Evolutionary conservation across 2,113 vertebrate genomes (phyloP).

Genomic region (Coracopsis vasa): DNA sequence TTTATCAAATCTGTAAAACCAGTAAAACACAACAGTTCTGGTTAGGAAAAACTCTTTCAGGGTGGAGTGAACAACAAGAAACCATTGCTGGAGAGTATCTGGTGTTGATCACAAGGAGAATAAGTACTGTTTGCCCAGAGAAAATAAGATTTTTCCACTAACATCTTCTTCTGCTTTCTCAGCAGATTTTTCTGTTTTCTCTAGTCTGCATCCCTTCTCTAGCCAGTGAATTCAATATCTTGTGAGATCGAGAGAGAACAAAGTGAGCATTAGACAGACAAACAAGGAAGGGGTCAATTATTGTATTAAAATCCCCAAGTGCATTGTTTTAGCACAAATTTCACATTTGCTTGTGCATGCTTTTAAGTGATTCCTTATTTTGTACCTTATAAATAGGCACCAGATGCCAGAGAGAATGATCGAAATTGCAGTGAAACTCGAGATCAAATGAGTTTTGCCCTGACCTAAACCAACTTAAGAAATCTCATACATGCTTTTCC

Average conservation of each 20-base stretch:
- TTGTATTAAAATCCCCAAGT: constrained; percentile 57
- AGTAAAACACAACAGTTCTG: neutral
- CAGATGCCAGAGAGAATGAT: constrained; percentile 50
- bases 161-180: constrained; percentile 51
- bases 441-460: constrained; percentile 24
- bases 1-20: neutral
- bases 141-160: constrained; percentile 51
- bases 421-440: constrained; percentile 23
- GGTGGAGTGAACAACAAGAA: neutral
- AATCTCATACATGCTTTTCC: neutral
- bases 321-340: constrained; percentile 63
- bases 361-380: constrained; percentile 65
- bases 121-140: constrained; percentile 22
- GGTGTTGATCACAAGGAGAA: constrained; percentile 50
- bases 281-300: constrained; percentile 60
- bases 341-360: constrained; percentile 35
- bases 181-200: constrained; percentile 57
- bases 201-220: constrained; percentile 42
- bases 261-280: constrained; percentile 53
- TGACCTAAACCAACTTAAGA: neutral
- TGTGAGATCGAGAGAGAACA: constrained; percentile 56
- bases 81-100: neutral
- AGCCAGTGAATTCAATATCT: constrained; percentile 58
- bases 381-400: constrained; percentile 56
- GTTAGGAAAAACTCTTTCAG: neutral